Evolutionary conservation across 2,797 vertebrate species (phyloP).

Genomic region (Enteromius afrohamiltoni): DNA sequence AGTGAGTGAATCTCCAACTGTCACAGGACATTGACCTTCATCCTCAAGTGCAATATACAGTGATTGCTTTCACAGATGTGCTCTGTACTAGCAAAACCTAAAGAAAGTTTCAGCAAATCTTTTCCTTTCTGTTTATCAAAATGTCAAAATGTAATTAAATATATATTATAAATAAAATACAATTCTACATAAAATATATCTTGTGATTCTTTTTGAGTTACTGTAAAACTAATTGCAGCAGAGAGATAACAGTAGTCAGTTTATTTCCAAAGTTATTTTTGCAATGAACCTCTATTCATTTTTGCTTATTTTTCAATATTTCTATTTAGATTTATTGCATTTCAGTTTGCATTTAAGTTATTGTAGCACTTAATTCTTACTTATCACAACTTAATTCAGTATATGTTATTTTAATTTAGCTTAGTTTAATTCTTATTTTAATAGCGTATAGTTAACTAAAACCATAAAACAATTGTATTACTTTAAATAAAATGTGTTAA

Average conservation of each 20-base stretch:
- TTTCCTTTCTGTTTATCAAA: constrained; percentile 3
- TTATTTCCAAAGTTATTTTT: no score
- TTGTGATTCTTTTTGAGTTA: neutral
- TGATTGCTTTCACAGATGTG: constrained; percentile 64
- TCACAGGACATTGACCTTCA: constrained; percentile 66
- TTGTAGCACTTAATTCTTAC: no score
- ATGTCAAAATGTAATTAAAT: neutral
- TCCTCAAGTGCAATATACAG: constrained; percentile 59
- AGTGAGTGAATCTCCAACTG: constrained; percentile 55
- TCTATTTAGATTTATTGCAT: no score
- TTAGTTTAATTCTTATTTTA: no score
- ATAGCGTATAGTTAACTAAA: no score
- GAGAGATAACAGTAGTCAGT: neutral
- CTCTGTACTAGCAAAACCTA: constrained; percentile 56
- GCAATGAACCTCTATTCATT: no score
- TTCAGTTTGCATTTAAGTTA: no score
- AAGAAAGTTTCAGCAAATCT: constrained; percentile 44
- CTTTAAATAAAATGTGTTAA: neutral
- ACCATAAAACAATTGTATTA: neutral
- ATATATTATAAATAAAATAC: neutral
- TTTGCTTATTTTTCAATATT: no score
- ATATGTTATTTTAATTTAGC: no score
- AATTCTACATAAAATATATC: neutral
- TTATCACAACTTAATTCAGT: no score
- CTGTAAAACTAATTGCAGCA: neutral